Percentiles rank a stretch among this genome's conserved stretches.
phyloP scores from a whole-genome alignment of 1,140 invertebrate species.

The Drosophila littoralis region DNA sequence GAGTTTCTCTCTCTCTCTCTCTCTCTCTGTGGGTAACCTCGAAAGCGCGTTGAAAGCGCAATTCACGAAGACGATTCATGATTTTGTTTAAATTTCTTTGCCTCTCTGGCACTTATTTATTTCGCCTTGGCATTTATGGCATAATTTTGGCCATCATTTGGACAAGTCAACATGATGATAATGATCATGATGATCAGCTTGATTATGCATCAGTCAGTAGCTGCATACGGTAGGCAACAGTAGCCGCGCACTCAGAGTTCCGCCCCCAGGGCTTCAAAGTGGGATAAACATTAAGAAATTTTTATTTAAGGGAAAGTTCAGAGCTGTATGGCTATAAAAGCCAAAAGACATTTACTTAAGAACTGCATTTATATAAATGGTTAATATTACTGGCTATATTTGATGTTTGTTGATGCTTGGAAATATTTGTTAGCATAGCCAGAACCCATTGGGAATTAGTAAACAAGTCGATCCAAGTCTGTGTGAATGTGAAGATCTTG shows the following conservation, averaged over 20 bases:
- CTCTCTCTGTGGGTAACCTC: slow-evolving; percentile 13
- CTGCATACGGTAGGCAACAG: slow-evolving; percentile 2
- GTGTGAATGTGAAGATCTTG: too few relatives aligned
- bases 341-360: too few relatives aligned
- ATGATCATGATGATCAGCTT: slow-evolving; percentile 30
- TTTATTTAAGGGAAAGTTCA: slow-evolving; percentile 13
- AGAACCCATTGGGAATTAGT: too few relatives aligned
- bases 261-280: neutral
- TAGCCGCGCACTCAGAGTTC: slow-evolving; percentile 4
- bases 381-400: too few relatives aligned
- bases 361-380: too few relatives aligned
- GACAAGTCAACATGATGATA: slow-evolving; percentile 12
- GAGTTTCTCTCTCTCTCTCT: slow-evolving; percentile 14
- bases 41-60: slow-evolving; percentile 59
- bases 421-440: too few relatives aligned
- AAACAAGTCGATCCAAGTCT: too few relatives aligned
- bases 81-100: slow-evolving; percentile 11
- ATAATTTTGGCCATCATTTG: slow-evolving; percentile 60
- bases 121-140: slow-evolving; percentile 75
- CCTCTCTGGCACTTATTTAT: slow-evolving; percentile 36
- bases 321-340: neutral
- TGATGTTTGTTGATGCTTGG: too few relatives aligned
- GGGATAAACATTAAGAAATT: neutral
- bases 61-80: slow-evolving; percentile 29
- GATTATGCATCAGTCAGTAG: slow-evolving; percentile 16